These are phyloP conservation scores for Penelope pileata DNA, from an alignment of 2,113 vertebrate genomes.

Conservation along the genomic window DNA sequence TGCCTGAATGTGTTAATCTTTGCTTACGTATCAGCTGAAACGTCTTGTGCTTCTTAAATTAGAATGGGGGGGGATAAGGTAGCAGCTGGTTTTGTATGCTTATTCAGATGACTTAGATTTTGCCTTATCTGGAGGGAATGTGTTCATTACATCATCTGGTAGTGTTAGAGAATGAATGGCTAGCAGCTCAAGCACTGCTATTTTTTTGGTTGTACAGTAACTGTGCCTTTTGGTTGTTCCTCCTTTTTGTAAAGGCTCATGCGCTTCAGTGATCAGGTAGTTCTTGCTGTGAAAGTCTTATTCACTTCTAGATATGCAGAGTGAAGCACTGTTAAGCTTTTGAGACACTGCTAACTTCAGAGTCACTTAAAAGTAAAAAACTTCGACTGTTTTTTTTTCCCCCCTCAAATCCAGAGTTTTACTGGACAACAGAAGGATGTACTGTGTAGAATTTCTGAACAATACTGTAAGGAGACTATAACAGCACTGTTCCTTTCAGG, in stretches of 20 bases:
- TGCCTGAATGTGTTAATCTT: background rate
- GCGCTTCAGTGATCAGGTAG: background rate
- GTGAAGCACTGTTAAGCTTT: background rate
- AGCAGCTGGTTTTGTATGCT: background rate
- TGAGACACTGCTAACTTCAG: background rate
- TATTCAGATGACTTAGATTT: background rate
- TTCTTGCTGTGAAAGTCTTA: background rate
- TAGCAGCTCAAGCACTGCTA: background rate
- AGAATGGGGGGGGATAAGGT: background rate
- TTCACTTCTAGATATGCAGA: background rate
- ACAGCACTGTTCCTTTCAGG: background rate
- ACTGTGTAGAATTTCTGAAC: background rate
- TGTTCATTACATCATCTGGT: background rate
- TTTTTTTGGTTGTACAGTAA: background rate
- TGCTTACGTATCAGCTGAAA: background rate
- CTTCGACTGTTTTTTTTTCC: background rate
- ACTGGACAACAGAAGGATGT: background rate
- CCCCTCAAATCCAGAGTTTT: background rate
- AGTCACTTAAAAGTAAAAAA: background rate
- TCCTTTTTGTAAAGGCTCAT: background rate
- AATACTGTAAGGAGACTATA: background rate
- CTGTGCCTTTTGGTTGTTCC: background rate
- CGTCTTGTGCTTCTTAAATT: background rate
- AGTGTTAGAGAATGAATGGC: background rate
- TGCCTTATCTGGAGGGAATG: background rate